phyloP scores from a whole-genome alignment of 2,888 invertebrate species.

The Lymantria monacha region DNA sequence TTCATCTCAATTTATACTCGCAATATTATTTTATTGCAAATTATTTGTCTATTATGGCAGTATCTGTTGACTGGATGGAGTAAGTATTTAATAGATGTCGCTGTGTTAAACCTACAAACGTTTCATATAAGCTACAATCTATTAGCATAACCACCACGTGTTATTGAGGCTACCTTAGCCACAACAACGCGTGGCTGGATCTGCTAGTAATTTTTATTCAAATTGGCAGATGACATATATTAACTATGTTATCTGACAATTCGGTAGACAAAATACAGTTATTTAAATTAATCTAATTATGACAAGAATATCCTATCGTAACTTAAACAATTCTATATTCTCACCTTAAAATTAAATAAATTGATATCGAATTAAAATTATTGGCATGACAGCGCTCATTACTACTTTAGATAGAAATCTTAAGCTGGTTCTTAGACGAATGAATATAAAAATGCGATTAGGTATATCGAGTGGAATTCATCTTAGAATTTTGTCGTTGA shows the following conservation, averaged over 20 bases:
- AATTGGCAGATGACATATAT: too few species aligned
- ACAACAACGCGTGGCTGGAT: too few species aligned
- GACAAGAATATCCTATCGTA: neutral
- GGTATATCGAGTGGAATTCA: slow-evolving; percentile 3
- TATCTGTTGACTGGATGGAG: too few species aligned
- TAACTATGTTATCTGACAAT: neutral
- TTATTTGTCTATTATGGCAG: too few species aligned
- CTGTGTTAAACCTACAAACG: too few species aligned
- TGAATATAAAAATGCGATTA: slow-evolving; percentile 7
- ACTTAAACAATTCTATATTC: slow-evolving; percentile 1
- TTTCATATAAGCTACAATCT: too few species aligned
- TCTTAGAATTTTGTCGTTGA: slow-evolving; percentile 7
- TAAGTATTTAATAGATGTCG: too few species aligned
- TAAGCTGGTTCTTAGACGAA: slow-evolving; percentile 7
- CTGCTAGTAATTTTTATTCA: too few species aligned
- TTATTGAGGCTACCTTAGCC: too few species aligned
- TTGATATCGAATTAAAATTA: slow-evolving; percentile 13
- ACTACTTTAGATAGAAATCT: slow-evolving; percentile 6
- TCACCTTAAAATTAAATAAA: slow-evolving; percentile 13
- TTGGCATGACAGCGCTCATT: slow-evolving; percentile 8
- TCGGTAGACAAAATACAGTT: neutral
- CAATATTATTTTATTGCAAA: too few species aligned
- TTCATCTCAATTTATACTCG: too few species aligned
- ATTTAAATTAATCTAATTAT: neutral
- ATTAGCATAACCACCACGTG: too few species aligned